phyloP scores from a whole-genome alignment of 2,888 invertebrate species.

The Tetheella fluctuosa region DNA sequence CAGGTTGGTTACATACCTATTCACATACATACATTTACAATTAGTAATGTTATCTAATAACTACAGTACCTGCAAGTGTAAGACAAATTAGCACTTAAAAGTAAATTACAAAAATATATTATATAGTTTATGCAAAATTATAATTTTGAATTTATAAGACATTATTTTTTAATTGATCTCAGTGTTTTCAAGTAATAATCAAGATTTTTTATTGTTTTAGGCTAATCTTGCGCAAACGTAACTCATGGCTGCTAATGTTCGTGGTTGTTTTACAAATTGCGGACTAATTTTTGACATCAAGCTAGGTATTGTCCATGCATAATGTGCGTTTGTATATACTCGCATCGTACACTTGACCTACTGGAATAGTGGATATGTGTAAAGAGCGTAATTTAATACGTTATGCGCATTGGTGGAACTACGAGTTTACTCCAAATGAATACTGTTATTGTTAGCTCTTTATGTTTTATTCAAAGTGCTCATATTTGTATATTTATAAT shows the following conservation, averaged over 20 bases:
- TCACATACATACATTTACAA: not conserved
- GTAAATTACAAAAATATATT: not conserved
- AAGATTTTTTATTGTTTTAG: slow-evolving; percentile 31
- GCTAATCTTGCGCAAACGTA: slow-evolving; percentile 32
- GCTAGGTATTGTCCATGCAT: slow-evolving; percentile 11
- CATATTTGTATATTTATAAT: not conserved
- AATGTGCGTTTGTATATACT: slow-evolving; percentile 23
- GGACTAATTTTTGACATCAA: slow-evolving; percentile 32
- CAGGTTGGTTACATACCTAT: not conserved
- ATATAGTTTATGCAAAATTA: too few relatives aligned
- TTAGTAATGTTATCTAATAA: not conserved
- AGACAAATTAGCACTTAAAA: not conserved
- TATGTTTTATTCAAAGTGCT: too few relatives aligned
- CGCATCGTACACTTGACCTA: slow-evolving; percentile 37
- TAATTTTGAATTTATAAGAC: too few relatives aligned
- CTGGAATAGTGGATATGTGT: slow-evolving; percentile 15
- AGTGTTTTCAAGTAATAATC: not conserved
- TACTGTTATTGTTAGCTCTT: too few relatives aligned
- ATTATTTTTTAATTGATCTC: not conserved
- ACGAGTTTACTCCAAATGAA: too few relatives aligned
- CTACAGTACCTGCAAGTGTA: not conserved
- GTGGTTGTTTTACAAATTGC: slow-evolving; percentile 37
- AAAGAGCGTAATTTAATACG: slow-evolving; percentile 22
- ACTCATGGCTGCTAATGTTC: slow-evolving; percentile 36
- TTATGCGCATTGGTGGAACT: not conserved